Percentiles rank a stretch among this genome's conserved stretches.
Evolutionary conservation across 2,888 invertebrate genomes (phyloP).

Genomic region (Pollenia angustigena): DNA sequence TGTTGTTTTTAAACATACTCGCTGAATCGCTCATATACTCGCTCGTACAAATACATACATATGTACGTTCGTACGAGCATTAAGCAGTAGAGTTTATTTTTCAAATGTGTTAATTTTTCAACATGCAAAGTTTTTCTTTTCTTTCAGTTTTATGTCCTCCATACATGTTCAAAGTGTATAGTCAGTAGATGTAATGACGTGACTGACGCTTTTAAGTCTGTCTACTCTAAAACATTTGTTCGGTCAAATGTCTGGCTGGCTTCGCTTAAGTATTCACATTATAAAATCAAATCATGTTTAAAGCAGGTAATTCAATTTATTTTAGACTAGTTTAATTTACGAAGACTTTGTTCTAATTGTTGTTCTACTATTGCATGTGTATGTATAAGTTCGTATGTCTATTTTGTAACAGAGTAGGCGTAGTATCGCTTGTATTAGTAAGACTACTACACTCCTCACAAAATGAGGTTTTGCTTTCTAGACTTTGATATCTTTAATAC

Average conservation of each 20-base stretch:
- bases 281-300: constrained; percentile 72
- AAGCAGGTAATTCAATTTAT: constrained; percentile 73
- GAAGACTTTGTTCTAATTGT: constrained; percentile 70
- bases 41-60: too few species aligned
- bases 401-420: constrained; percentile 38
- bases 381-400: background rate
- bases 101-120: constrained; percentile 70
- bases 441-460: constrained; percentile 23
- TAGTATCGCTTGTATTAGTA: background rate
- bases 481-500: constrained; percentile 47
- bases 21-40: background rate
- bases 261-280: constrained; percentile 41
- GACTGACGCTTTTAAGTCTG: constrained; percentile 72
- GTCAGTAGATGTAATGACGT: constrained; percentile 54
- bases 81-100: constrained; percentile 58
- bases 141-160: constrained; percentile 24
- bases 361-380: constrained; percentile 38
- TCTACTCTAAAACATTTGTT: constrained; percentile 52
- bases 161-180: constrained; percentile 36
- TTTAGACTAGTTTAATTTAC: constrained; percentile 69
- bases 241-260: background rate
- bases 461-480: constrained; percentile 42
- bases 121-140: constrained; percentile 60
- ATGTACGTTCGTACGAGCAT: background rate
- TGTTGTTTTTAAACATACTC: constrained; percentile 21